Conservation (phyloP, 1,140 invertebrate species). For the Ceratitis capitata region DNA sequence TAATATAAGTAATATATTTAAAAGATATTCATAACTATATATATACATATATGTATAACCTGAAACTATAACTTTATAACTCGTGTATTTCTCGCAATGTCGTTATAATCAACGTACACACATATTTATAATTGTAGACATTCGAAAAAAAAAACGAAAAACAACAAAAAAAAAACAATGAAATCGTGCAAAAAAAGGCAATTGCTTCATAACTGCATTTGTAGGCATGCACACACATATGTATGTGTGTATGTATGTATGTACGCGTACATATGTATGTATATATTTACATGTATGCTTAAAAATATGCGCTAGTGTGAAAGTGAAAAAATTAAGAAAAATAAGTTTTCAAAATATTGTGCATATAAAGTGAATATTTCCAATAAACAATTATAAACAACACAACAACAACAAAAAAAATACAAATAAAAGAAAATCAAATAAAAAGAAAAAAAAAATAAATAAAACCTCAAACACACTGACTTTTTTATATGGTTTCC, state of each 20-base stretch:
- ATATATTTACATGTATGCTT: background rate
- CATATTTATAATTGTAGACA: background rate
- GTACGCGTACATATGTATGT: no score
- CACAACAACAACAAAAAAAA: background rate
- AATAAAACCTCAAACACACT: background rate
- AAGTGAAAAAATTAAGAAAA: background rate
- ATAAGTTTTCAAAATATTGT: no score
- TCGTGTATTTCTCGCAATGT: constrained; percentile 22
- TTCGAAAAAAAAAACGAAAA: background rate
- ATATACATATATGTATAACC: background rate
- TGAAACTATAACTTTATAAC: background rate
- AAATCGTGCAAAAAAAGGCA: background rate
- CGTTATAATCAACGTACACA: background rate
- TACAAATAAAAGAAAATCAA: background rate
- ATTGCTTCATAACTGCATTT: background rate
- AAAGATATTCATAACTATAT: background rate
- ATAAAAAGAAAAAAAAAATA: constrained; percentile 9
- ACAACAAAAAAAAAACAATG: background rate
- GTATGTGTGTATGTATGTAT: no score
- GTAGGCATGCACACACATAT: no score
- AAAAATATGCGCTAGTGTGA: background rate
- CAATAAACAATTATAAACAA: background rate
- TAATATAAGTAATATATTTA: background rate
- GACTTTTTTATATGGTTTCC: background rate
- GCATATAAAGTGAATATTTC: constrained; percentile 13